Evolutionary conservation across 2,113 vertebrate genomes (phyloP).

Genomic region (Tragelaphus scriptus): DNA sequence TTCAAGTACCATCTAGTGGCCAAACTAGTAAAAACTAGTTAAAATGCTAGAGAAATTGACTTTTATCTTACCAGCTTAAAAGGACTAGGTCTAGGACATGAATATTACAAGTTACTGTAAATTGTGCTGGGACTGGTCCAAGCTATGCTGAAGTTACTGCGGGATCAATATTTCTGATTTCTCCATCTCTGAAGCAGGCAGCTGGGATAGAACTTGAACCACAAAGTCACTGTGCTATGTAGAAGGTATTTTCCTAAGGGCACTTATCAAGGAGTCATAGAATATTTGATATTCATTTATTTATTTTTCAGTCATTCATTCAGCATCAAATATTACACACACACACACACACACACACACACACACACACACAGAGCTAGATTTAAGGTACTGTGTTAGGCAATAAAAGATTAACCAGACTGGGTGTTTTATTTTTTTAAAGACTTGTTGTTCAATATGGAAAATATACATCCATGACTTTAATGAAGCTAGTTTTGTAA

Average conservation of each 20-base stretch:
- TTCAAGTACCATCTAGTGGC: conserved; percentile 42
- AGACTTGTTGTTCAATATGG: not conserved
- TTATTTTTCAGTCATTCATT: conserved; percentile 27
- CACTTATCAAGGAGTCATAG: not conserved
- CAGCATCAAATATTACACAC: not conserved
- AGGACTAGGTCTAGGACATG: not conserved
- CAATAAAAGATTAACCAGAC: conserved; percentile 34
- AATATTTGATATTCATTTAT: conserved; percentile 8
- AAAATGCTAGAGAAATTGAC: conserved; percentile 4
- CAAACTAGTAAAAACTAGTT: not conserved
- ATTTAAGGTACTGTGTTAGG: not conserved
- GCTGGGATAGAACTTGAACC: not conserved
- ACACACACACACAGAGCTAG: not conserved
- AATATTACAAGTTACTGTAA: not conserved
- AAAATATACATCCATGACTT: not conserved
- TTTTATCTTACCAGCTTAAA: not conserved
- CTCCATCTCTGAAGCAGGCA: not conserved
- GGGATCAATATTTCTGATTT: not conserved
- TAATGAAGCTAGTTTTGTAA: not conserved
- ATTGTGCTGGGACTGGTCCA: not conserved
- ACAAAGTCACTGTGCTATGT: not conserved
- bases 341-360: not conserved
- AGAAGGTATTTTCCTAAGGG: not conserved
- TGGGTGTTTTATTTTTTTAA: conserved; percentile 1
- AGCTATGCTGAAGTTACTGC: not conserved